phyloP scores from a whole-genome alignment of 2,888 invertebrate species.

The Pristionchus mayeri region DNA sequence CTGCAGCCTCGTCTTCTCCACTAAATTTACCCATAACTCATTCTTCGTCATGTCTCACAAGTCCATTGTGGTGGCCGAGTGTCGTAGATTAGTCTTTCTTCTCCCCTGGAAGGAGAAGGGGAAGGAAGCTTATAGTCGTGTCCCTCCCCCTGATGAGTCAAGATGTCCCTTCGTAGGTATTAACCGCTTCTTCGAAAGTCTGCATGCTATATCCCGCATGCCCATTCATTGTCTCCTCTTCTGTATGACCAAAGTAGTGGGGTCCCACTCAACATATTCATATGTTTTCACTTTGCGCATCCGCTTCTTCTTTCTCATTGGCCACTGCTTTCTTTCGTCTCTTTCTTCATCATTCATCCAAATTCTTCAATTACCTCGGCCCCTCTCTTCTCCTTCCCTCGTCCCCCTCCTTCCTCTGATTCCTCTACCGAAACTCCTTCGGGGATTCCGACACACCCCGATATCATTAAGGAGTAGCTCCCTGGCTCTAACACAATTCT shows the following conservation, averaged over 20 bases:
- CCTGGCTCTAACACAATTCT: slow-evolving; percentile 18
- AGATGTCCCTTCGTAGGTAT: slow-evolving; percentile 36
- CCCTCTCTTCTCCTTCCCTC: not conserved
- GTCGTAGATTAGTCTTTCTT: slow-evolving; percentile 48
- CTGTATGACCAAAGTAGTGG: slow-evolving; percentile 38
- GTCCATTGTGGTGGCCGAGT: slow-evolving; percentile 30
- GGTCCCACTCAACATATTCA: slow-evolving; percentile 39
- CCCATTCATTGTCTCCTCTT: slow-evolving; percentile 39
- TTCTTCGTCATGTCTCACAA: slow-evolving; percentile 19
- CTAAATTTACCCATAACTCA: slow-evolving; percentile 21
- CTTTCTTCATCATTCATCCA: slow-evolving; percentile 40
- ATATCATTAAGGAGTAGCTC: slow-evolving; percentile 47
- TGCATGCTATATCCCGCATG: not conserved
- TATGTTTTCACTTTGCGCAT: slow-evolving; percentile 46
- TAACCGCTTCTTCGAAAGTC: slow-evolving; percentile 21
- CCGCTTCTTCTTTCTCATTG: not conserved
- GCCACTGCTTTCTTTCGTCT: slow-evolving; percentile 33
- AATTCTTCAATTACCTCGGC: slow-evolving; percentile 37
- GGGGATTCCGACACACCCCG: slow-evolving; percentile 33
- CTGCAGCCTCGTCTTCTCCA: not conserved
- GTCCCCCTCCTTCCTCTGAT: slow-evolving; percentile 20
- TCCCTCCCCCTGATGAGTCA: slow-evolving; percentile 27
- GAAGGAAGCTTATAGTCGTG: slow-evolving; percentile 38
- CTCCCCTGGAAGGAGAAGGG: slow-evolving; percentile 11
- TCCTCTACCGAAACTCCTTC: slow-evolving; percentile 18